Evolutionary conservation across 2,113 vertebrate species (phyloP).

Genomic region (Cryptomyrus ogoouensis): DNA sequence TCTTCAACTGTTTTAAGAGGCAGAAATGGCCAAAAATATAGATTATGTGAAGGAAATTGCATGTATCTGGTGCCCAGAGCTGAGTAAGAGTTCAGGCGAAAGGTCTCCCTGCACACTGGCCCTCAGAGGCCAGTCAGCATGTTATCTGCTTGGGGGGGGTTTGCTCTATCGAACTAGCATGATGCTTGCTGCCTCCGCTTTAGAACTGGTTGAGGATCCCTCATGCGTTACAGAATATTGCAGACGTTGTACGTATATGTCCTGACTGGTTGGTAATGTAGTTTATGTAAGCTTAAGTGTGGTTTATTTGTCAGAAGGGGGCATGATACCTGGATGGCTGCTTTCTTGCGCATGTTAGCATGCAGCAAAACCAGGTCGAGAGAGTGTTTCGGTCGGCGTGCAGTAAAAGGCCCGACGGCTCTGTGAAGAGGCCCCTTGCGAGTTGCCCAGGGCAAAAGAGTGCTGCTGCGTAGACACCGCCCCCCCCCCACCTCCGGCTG

Average conservation of each 20-base stretch:
- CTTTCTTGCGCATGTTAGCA: not conserved
- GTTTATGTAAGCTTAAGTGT: not conserved
- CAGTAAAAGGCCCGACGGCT: not conserved
- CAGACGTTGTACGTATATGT: not conserved
- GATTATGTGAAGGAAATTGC: not conserved
- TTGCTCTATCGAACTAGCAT: not conserved
- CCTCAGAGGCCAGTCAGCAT: not conserved
- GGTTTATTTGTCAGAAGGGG: not conserved
- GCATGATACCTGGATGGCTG: not conserved
- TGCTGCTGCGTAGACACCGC: not conserved
- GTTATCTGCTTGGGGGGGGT: not conserved
- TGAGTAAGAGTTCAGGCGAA: not conserved
- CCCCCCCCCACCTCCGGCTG: not conserved
- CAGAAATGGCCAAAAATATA: not conserved
- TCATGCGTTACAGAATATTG: not conserved
- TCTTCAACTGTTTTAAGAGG: not conserved
- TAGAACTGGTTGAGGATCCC: not conserved
- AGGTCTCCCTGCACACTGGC: not conserved
- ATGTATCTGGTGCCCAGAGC: not conserved
- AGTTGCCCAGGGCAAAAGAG: not conserved
- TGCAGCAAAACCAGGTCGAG: not conserved
- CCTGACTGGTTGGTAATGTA: not conserved
- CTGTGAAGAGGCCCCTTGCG: not conserved
- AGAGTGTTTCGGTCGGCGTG: not conserved
- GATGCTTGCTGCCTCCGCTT: not conserved